Conservation (phyloP, 1,140 invertebrate genomes). For the Pseudoatta argentina region DNA sequence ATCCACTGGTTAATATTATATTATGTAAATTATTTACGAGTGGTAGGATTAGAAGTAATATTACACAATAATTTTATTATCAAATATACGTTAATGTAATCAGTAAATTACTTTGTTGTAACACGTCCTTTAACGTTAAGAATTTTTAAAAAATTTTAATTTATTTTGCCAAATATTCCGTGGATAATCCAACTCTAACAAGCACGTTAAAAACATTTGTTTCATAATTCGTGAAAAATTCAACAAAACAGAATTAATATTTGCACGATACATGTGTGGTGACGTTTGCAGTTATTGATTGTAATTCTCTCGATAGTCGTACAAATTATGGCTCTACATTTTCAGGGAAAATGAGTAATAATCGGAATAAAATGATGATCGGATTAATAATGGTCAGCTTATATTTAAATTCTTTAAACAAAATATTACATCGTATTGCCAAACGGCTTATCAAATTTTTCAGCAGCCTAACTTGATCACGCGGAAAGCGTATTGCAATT, state of each 20-base stretch:
- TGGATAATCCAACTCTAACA: slow-evolving; percentile 48
- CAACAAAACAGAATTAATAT: slow-evolving; percentile 58
- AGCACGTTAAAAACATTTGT: slow-evolving; percentile 54
- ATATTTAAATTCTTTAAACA: slow-evolving; percentile 54
- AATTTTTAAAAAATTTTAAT: slow-evolving; percentile 2
- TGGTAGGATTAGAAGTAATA: background rate
- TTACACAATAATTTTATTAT: background rate
- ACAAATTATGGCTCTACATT: slow-evolving; percentile 55
- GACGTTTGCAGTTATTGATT: slow-evolving; percentile 53
- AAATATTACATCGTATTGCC: slow-evolving; percentile 10
- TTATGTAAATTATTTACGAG: background rate
- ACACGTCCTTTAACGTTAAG: background rate
- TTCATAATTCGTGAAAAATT: slow-evolving; percentile 51
- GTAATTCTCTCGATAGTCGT: slow-evolving; percentile 60
- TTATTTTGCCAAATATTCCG: slow-evolving; percentile 28
- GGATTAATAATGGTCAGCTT: slow-evolving; percentile 53
- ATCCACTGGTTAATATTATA: background rate
- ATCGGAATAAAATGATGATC: slow-evolving; percentile 48
- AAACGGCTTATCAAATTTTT: slow-evolving; percentile 27
- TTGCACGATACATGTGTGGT: slow-evolving; percentile 12
- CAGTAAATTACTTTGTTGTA: background rate
- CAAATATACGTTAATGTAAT: slow-evolving; percentile 7
- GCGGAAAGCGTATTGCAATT: background rate
- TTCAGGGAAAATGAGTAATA: slow-evolving; percentile 53
- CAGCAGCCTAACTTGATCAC: background rate